These are phyloP conservation scores for Colostygia pectinataria DNA, from an alignment of 2,888 invertebrate species.

Conservation along the genomic window DNA sequence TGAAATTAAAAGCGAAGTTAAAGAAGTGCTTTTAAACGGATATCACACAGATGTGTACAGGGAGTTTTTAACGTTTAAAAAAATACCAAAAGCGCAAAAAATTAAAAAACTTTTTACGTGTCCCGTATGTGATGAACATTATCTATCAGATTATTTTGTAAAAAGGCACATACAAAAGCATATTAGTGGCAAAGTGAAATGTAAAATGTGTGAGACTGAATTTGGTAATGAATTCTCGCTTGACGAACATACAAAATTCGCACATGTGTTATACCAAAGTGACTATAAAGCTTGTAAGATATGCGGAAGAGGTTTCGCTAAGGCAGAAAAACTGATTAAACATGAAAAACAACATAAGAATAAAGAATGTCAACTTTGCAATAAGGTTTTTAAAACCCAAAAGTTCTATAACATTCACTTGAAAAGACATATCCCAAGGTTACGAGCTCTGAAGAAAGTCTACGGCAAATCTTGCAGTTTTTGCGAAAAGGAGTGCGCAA, in stretches of 20 bases:
- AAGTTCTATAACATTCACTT: conserved; percentile 54
- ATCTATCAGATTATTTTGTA: conserved; percentile 68
- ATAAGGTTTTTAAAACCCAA: conserved; percentile 56
- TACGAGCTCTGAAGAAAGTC: conserved; percentile 42
- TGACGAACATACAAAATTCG: conserved; percentile 64
- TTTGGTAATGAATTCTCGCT: conserved; percentile 64
- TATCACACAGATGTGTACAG: conserved; percentile 53
- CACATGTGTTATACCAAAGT: conserved; percentile 50
- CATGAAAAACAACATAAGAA: conserved; percentile 53
- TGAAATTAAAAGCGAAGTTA: conserved; percentile 26
- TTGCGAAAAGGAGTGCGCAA: conserved; percentile 64
- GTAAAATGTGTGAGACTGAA: conserved; percentile 46
- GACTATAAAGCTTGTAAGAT: conserved; percentile 47
- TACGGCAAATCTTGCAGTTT: conserved; percentile 62
- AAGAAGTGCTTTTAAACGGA: conserved; percentile 46
- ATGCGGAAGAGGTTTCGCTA: conserved; percentile 56
- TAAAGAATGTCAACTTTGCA: conserved; percentile 58
- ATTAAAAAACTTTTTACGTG: conserved; percentile 50
- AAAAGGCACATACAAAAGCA: conserved; percentile 65
- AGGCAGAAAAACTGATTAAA: conserved; percentile 40
- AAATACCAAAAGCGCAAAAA: conserved; percentile 42
- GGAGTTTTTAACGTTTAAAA: conserved; percentile 68
- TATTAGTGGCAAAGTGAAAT: conserved; percentile 44
- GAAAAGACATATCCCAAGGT: conserved; percentile 56
- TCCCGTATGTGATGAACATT: conserved; percentile 64